Conservation (phyloP, 2,888 invertebrate genomes). For the Melinaea menophilus region DNA sequence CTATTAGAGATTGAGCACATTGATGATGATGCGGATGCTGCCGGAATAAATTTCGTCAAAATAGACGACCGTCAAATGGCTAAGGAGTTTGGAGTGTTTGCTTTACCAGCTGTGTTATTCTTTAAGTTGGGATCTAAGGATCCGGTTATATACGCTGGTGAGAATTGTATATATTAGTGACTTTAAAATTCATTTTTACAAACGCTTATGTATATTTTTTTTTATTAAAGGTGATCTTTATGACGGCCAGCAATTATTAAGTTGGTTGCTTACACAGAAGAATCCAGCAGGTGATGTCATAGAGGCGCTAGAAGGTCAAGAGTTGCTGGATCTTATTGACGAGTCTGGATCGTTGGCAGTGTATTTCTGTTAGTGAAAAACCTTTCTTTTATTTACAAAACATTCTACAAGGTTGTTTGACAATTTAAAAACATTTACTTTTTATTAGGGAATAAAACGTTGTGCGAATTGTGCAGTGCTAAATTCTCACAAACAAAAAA, state of each 20-base stretch:
- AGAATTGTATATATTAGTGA: constrained; percentile 5
- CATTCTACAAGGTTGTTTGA: background rate
- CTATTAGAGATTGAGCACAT: constrained; percentile 93
- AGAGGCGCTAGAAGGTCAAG: constrained; percentile 90
- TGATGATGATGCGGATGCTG: constrained; percentile 94
- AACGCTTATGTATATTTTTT: constrained; percentile 15
- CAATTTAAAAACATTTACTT: constrained; percentile 40
- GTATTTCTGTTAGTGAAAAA: constrained; percentile 90
- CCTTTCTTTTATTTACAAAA: background rate
- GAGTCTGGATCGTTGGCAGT: constrained; percentile 90
- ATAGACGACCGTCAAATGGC: constrained; percentile 93
- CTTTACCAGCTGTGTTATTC: constrained; percentile 92
- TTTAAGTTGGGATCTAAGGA: constrained; percentile 92
- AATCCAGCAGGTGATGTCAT: constrained; percentile 95
- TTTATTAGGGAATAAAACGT: constrained; percentile 91
- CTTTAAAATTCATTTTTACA: background rate
- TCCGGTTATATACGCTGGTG: constrained; percentile 94
- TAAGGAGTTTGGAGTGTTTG: constrained; percentile 92
- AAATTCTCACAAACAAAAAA: constrained; percentile 81
- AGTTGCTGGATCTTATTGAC: constrained; percentile 85
- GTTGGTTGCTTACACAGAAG: constrained; percentile 93
- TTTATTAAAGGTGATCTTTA: constrained; percentile 84
- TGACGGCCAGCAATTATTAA: constrained; percentile 91
- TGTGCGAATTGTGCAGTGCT: constrained; percentile 90
- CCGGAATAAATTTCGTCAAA: constrained; percentile 94